phyloP scores from a whole-genome alignment of 37 sponge, comb jelly and placozoan genomes.

The Tethya wilhelma region DNA sequence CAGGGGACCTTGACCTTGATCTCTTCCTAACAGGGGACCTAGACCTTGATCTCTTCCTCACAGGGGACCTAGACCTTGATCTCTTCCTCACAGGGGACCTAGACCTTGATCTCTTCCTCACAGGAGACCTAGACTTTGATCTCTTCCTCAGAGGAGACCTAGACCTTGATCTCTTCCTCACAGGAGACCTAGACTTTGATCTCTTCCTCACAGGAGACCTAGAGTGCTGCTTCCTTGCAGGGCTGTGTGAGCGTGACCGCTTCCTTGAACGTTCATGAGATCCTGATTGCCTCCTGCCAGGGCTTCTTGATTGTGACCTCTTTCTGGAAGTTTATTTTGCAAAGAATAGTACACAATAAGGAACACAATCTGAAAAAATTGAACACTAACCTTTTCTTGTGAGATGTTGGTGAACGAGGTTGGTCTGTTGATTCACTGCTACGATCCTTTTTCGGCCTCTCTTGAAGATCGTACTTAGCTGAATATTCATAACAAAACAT shows the following conservation, averaged over 20 bases:
- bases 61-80: neutral
- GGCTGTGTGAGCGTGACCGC: conserved; percentile 17
- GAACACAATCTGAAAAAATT: no score
- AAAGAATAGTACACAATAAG: no score
- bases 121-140: conserved; percentile 3
- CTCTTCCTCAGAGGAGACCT: conserved; percentile 2
- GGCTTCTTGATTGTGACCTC: no score
- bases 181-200: conserved; percentile 3
- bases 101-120: neutral
- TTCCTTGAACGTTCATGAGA: no score
- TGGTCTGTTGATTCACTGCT: no score
- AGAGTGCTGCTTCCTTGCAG: neutral
- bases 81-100: neutral
- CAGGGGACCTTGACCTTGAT: conserved; percentile 19
- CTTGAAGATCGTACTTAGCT: no score
- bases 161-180: neutral
- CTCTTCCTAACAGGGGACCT: conserved; percentile 13
- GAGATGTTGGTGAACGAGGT: no score
- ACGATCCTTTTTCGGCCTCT: no score
- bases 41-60: neutral
- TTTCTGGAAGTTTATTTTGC: no score
- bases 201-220: conserved; percentile 4
- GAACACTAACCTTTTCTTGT: no score
- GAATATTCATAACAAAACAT: no score
- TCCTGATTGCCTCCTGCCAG: no score